phyloP scores from a whole-genome alignment of 2,113 vertebrate genomes.

The Oxyruncus cristatus region DNA sequence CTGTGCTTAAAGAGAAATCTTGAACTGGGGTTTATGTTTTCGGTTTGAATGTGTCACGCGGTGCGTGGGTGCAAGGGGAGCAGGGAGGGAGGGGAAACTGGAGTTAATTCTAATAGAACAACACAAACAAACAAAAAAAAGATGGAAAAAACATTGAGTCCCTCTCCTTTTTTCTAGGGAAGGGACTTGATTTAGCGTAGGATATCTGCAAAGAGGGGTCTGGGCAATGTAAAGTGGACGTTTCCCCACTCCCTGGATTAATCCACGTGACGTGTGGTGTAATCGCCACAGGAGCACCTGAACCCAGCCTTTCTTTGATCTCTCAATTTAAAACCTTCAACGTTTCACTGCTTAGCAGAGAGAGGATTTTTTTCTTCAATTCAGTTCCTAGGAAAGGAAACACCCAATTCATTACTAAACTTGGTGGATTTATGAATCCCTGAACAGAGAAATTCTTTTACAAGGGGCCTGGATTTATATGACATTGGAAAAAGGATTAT shows the following conservation, averaged over 20 bases:
- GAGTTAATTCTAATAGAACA: background rate
- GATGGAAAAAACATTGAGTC: background rate
- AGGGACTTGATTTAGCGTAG: background rate
- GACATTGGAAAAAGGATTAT: conserved; percentile 61
- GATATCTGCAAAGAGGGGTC: background rate
- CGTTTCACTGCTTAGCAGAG: conserved; percentile 28
- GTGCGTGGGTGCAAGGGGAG: background rate
- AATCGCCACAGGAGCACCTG: background rate
- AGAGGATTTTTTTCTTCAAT: background rate
- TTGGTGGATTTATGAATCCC: conserved; percentile 63
- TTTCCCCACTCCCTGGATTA: background rate
- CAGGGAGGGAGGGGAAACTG: background rate
- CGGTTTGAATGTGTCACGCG: background rate
- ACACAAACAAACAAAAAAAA: background rate
- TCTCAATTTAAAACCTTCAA: conserved; percentile 24
- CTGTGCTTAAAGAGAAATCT: background rate
- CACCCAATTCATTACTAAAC: conserved; percentile 51
- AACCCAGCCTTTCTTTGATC: conserved; percentile 25
- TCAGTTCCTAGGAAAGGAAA: conserved; percentile 47
- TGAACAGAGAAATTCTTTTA: conserved; percentile 61
- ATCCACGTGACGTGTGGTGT: background rate
- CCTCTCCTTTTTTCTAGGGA: background rate
- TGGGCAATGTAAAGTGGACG: background rate
- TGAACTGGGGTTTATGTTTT: background rate
- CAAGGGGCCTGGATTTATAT: conserved; percentile 54